Percentiles rank a stretch among this genome's conserved stretches.
These are phyloP conservation scores for Plumapathes pennacea DNA, from an alignment of 92 coral and sea anemone genomes.

Conservation along the genomic window DNA sequence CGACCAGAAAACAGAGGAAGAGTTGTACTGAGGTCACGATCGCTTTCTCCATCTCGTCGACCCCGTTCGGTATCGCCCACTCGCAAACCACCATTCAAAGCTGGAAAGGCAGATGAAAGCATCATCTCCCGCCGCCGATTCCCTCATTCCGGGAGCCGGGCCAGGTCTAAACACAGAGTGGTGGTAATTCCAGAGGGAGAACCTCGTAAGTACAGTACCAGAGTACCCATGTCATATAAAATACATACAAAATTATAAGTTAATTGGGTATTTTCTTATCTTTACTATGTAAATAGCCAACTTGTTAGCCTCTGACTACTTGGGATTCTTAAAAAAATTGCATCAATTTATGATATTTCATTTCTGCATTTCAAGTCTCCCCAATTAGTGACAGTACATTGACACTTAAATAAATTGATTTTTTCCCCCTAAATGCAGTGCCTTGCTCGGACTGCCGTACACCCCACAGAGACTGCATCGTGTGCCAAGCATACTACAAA, in stretches of 20 bases:
- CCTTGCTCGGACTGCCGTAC: slow-evolving; percentile 87
- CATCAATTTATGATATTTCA: background rate
- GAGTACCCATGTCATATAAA: too few relatives aligned
- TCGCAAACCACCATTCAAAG: slow-evolving; percentile 84
- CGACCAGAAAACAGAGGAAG: slow-evolving; percentile 92
- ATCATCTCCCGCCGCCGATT: slow-evolving; percentile 91
- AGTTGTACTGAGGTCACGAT: slow-evolving; percentile 79
- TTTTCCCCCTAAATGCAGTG: slow-evolving; percentile 31
- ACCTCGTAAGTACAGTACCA: slow-evolving; percentile 98
- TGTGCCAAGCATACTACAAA: slow-evolving; percentile 93
- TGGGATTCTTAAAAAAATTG: too few relatives aligned
- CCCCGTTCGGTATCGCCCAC: slow-evolving; percentile 68
- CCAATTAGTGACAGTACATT: background rate
- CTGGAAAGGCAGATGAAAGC: slow-evolving; percentile 89
- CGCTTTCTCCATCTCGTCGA: slow-evolving; percentile 77
- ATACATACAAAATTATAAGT: too few relatives aligned
- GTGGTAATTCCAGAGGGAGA: slow-evolving; percentile 84
- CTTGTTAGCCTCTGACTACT: too few relatives aligned
- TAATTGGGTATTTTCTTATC: too few relatives aligned
- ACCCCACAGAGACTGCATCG: slow-evolving; percentile 94
- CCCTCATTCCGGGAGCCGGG: slow-evolving; percentile 26
- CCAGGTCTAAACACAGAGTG: slow-evolving; percentile 35
- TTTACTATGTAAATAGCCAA: too few relatives aligned
- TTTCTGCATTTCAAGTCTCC: background rate
- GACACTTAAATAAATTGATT: background rate